Conservation (phyloP, 2,113 vertebrate genomes). For the Marmota flaviventris region DNA sequence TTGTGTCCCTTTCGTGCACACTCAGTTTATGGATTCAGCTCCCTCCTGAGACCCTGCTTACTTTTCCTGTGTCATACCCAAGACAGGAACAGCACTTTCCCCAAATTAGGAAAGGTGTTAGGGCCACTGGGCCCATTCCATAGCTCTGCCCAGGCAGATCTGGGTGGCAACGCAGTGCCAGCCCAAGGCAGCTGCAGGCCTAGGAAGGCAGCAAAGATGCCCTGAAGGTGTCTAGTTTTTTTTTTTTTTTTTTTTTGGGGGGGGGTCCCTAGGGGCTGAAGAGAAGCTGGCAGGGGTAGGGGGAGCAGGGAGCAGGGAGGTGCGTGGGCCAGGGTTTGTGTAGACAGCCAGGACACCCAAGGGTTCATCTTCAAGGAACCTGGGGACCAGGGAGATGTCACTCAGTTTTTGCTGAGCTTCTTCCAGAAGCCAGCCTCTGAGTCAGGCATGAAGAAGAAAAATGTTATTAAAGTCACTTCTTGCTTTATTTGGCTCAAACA, state of each 20-base stretch:
- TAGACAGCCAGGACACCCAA: background rate
- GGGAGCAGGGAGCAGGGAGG: background rate
- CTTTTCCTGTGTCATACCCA: background rate
- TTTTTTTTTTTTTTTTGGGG: background rate
- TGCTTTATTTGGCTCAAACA: constrained; percentile 62
- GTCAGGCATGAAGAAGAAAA: constrained; percentile 31
- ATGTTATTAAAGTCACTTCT: constrained; percentile 29
- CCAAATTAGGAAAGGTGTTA: constrained; percentile 55
- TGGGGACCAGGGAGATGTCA: background rate
- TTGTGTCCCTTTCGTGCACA: background rate
- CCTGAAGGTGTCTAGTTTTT: too few species aligned
- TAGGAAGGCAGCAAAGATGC: background rate
- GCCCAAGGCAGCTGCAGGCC: background rate
- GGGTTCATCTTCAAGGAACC: background rate
- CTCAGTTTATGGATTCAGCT: background rate
- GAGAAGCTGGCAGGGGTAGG: background rate
- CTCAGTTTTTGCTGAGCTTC: background rate
- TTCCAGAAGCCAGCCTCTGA: constrained; percentile 10
- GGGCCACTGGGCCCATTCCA: background rate
- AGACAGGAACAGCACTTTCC: background rate
- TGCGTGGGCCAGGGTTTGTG: background rate
- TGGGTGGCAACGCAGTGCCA: fast-evolving
- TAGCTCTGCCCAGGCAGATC: constrained; percentile 8
- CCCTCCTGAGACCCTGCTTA: background rate
- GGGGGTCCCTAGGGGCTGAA: background rate